A percentile compares a stretch with the other conserved stretches of the same genome.
Conservation (phyloP, 1,140 invertebrate species). For the Drosophila grimshawi region DNA sequence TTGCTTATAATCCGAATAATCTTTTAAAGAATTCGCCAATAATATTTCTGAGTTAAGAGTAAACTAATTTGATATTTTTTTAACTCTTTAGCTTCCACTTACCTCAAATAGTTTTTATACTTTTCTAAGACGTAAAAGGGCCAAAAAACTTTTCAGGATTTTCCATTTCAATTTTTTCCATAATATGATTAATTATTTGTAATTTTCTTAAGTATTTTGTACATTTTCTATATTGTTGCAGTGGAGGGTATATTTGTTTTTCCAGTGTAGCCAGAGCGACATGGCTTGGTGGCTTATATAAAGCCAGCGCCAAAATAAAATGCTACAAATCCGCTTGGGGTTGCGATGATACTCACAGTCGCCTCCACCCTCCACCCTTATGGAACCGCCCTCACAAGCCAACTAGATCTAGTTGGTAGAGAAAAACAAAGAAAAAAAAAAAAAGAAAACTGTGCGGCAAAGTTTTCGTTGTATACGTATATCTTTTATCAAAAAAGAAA, state of each 20-base stretch:
- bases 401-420: constrained; percentile 1
- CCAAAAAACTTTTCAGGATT: too few species aligned
- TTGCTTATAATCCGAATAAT: too few species aligned
- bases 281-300: constrained; percentile 55
- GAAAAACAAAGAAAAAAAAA: constrained; percentile 12
- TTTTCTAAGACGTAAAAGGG: too few species aligned
- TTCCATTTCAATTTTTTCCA: too few species aligned
- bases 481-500: constrained; percentile 21
- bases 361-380: not conserved
- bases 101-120: too few species aligned
- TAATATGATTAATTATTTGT: too few species aligned
- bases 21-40: too few species aligned
- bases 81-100: too few species aligned
- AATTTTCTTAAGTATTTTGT: too few species aligned
- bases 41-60: too few species aligned
- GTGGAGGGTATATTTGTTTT: not conserved
- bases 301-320: constrained; percentile 40
- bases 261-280: constrained; percentile 7
- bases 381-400: not conserved
- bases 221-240: too few species aligned
- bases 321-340: constrained; percentile 67
- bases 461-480: constrained; percentile 33
- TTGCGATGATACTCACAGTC: constrained; percentile 8
- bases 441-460: constrained; percentile 49
- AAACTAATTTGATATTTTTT: too few species aligned